Percentiles rank a stretch among this genome's conserved stretches.
Evolutionary conservation across 2,888 invertebrate species (phyloP).

Genomic region (Philereme transversata): DNA sequence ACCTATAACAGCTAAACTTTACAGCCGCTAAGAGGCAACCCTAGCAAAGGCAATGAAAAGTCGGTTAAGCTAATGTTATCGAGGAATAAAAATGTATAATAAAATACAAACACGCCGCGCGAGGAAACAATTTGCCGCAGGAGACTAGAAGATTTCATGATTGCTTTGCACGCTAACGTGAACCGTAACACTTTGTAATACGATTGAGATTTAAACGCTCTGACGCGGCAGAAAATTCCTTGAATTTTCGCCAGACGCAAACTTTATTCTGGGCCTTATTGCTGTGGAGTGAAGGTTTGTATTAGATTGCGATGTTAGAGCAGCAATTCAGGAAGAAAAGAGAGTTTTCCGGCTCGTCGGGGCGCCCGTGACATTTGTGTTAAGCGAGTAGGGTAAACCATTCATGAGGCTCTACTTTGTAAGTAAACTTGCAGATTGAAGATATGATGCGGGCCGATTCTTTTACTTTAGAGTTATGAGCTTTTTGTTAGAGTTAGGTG

Average conservation of each 20-base stretch:
- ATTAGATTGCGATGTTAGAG: slow-evolving; percentile 48
- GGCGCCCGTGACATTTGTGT: slow-evolving; percentile 81
- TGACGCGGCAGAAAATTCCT: slow-evolving; percentile 71
- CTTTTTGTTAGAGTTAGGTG: slow-evolving; percentile 9
- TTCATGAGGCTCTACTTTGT: slow-evolving; percentile 74
- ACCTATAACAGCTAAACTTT: slow-evolving; percentile 47
- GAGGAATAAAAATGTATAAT: slow-evolving; percentile 84
- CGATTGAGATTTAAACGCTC: slow-evolving; percentile 53
- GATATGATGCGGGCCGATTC: slow-evolving; percentile 29
- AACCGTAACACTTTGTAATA: slow-evolving; percentile 49
- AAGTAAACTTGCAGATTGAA: slow-evolving; percentile 63
- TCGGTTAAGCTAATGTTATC: slow-evolving; percentile 85
- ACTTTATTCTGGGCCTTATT: slow-evolving; percentile 50
- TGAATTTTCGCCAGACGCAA: slow-evolving; percentile 61
- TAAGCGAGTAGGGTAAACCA: slow-evolving; percentile 74
- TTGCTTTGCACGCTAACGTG: slow-evolving; percentile 46
- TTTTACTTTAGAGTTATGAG: slow-evolving; percentile 23
- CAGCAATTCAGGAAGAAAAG: slow-evolving; percentile 81
- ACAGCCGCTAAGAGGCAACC: slow-evolving; percentile 62
- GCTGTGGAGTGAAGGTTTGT: slow-evolving; percentile 45
- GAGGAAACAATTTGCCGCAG: slow-evolving; percentile 84
- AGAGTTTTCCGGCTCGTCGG: slow-evolving; percentile 82
- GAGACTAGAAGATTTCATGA: slow-evolving; percentile 82
- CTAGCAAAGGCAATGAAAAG: slow-evolving; percentile 82
- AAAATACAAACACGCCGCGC: slow-evolving; percentile 83